phyloP scores from a whole-genome alignment of 2,113 vertebrate genomes.

The Trogon melanurus region DNA sequence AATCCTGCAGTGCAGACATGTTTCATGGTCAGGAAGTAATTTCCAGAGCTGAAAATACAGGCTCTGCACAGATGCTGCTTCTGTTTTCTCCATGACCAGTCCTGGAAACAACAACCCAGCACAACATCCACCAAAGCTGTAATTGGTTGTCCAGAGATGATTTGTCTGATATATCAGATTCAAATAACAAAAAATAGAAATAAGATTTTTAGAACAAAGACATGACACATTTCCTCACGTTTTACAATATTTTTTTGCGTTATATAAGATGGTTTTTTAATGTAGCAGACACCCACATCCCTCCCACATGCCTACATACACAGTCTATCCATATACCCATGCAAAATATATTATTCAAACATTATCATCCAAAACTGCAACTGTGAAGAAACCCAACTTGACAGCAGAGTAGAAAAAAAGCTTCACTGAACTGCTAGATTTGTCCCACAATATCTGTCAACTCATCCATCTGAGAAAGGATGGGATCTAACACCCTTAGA shows the following conservation, averaged over 20 bases:
- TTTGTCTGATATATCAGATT: background rate
- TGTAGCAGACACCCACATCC: background rate
- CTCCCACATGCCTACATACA: background rate
- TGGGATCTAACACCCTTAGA: background rate
- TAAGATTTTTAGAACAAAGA: background rate
- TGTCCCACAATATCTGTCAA: background rate
- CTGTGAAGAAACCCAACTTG: background rate
- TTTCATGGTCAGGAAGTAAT: background rate
- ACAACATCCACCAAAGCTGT: background rate
- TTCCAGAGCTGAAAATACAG: constrained; percentile 5
- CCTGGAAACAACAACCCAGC: background rate
- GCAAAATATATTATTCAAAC: constrained; percentile 15
- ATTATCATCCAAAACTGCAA: background rate
- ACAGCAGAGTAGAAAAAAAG: background rate
- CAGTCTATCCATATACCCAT: background rate
- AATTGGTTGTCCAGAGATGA: background rate
- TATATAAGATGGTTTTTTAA: constrained; percentile 6
- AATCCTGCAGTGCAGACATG: background rate
- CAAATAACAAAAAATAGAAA: background rate
- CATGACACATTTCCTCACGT: background rate
- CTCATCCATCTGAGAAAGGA: background rate
- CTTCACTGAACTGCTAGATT: background rate
- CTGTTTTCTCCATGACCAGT: background rate
- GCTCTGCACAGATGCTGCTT: background rate
- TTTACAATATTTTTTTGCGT: background rate